Percentiles rank a stretch among this genome's conserved stretches.
These are phyloP conservation scores for Camelus bactrianus DNA, from an alignment of 2,113 vertebrate species.

Conservation along the genomic window DNA sequence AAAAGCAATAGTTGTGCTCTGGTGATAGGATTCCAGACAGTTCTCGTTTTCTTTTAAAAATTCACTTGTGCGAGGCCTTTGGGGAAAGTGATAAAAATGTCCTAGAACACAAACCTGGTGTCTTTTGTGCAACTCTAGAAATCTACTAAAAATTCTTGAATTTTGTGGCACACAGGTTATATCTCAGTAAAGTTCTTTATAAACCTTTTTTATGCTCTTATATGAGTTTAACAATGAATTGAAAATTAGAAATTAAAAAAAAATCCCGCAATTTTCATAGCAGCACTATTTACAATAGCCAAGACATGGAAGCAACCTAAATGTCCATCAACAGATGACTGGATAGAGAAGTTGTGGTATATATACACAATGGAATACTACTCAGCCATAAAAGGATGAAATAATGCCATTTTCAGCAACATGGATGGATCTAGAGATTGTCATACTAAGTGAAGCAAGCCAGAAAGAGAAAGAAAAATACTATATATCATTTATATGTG, in stretches of 20 bases:
- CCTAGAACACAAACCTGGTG: not conserved
- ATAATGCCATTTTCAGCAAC: no score
- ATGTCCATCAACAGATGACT: no score
- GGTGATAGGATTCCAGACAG: not conserved
- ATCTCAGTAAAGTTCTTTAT: not conserved
- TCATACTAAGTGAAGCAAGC: no score
- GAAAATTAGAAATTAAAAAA: not conserved
- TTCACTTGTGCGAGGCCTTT: not conserved
- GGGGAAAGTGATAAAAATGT: not conserved
- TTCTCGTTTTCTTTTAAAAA: not conserved
- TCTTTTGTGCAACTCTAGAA: not conserved
- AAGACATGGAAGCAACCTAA: no score
- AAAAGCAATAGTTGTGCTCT: not conserved
- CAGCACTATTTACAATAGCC: no score
- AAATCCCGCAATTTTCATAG: no score
- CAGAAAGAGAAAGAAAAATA: not conserved
- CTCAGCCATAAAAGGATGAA: no score
- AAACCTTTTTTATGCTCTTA: not conserved
- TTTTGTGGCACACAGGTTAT: not conserved
- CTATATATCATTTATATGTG: not conserved
- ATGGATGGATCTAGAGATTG: no score
- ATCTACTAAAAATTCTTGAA: not conserved
- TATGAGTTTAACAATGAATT: not conserved
- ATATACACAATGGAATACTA: no score
- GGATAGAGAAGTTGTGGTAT: no score